Percentiles rank a stretch among this genome's conserved stretches.
These are phyloP conservation scores for Dasysyrphus tricinctus DNA, from an alignment of 2,888 invertebrate species.

Conservation along the genomic window DNA sequence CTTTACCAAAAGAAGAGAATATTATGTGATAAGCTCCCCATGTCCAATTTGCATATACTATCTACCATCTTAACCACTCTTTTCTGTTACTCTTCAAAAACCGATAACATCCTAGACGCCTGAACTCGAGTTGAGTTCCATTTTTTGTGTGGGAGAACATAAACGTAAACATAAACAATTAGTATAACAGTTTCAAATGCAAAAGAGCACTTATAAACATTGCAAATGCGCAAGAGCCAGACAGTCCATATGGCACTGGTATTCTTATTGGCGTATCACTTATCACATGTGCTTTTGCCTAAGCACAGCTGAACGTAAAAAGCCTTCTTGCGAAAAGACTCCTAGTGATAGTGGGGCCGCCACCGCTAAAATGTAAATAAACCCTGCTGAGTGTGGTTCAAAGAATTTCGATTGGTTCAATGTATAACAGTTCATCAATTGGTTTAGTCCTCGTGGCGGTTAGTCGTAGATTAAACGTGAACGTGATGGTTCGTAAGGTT, in stretches of 20 bases:
- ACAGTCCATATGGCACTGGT: background rate
- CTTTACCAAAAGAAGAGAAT: slow-evolving; percentile 37
- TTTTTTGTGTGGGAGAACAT: background rate
- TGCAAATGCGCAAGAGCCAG: slow-evolving; percentile 43
- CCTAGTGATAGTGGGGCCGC: background rate
- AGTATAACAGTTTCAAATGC: slow-evolving; percentile 60
- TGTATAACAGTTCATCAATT: slow-evolving; percentile 63
- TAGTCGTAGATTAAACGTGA: slow-evolving; percentile 64
- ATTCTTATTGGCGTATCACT: background rate
- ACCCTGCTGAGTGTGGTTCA: slow-evolving; percentile 26
- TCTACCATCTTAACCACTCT: background rate
- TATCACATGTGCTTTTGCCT: slow-evolving; percentile 47
- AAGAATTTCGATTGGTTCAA: slow-evolving; percentile 3
- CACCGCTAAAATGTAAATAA: slow-evolving; percentile 60
- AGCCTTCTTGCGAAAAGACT: slow-evolving; percentile 6
- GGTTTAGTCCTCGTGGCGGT: slow-evolving; percentile 64
- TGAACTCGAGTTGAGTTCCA: background rate
- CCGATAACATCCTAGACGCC: background rate
- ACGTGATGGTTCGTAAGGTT: slow-evolving; percentile 45
- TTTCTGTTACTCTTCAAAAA: slow-evolving; percentile 8
- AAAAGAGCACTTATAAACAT: slow-evolving; percentile 46
- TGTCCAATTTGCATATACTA: background rate
- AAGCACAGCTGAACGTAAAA: background rate
- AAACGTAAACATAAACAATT: slow-evolving; percentile 59
- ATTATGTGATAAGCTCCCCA: background rate